These are phyloP conservation scores for Tetropium fuscum DNA, from an alignment of 2,888 invertebrate species.

Conservation along the genomic window DNA sequence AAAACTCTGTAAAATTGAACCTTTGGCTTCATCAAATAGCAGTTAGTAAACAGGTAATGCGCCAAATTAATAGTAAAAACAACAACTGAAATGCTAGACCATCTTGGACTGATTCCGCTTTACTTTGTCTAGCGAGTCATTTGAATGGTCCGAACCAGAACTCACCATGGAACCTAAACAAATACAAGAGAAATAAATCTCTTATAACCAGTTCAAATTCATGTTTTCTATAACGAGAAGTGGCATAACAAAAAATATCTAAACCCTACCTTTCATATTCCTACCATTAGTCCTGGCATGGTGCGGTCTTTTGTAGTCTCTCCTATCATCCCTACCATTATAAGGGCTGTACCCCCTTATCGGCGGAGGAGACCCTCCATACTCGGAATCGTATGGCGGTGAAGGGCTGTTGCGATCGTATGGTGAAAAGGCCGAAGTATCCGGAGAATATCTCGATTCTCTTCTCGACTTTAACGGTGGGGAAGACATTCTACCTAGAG, in stretches of 20 bases:
- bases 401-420: slow-evolving; percentile 75
- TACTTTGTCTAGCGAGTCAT: slow-evolving; percentile 68
- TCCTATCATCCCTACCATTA: slow-evolving; percentile 55
- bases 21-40: slow-evolving; percentile 14
- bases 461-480: slow-evolving; percentile 63
- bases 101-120: slow-evolving; percentile 59
- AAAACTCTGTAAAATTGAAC: slow-evolving; percentile 14
- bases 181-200: slow-evolving; percentile 25
- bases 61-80: slow-evolving; percentile 28
- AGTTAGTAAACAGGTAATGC: slow-evolving; percentile 23
- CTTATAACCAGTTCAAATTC: too few relatives aligned
- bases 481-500: slow-evolving; percentile 70
- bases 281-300: slow-evolving; percentile 55
- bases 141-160: slow-evolving; percentile 73
- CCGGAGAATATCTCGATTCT: slow-evolving; percentile 68
- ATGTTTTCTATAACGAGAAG: too few relatives aligned
- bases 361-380: slow-evolving; percentile 73
- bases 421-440: slow-evolving; percentile 60
- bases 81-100: slow-evolving; percentile 48
- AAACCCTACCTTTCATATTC: slow-evolving; percentile 55
- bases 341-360: slow-evolving; percentile 65
- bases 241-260: too few relatives aligned
- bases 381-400: slow-evolving; percentile 72
- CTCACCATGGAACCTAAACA: slow-evolving; percentile 67
- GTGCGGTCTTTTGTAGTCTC: slow-evolving; percentile 59